phyloP scores from a whole-genome alignment of 2,888 invertebrate genomes.

The Tinea trinotella region DNA sequence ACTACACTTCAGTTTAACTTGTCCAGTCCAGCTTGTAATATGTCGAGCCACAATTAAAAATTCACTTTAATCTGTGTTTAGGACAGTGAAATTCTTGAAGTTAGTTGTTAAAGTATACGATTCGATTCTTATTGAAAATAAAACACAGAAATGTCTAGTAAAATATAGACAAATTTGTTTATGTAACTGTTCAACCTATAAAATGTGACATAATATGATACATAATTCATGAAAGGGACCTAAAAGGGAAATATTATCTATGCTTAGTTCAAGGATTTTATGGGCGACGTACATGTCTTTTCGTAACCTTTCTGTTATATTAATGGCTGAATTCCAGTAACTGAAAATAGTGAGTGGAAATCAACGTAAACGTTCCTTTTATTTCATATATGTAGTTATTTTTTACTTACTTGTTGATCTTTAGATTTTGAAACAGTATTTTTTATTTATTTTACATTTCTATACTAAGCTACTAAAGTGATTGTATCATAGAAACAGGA shows the following conservation, averaged over 20 bases:
- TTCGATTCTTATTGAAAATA: neutral
- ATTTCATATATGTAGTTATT: too few relatives aligned
- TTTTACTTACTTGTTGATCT: too few relatives aligned
- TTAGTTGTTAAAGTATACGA: slow-evolving; percentile 3
- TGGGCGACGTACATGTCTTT: neutral
- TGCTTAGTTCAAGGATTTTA: neutral
- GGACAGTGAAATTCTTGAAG: slow-evolving; percentile 12
- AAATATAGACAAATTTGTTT: neutral
- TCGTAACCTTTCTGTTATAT: neutral
- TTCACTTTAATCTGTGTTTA: slow-evolving; percentile 11
- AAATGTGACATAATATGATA: neutral
- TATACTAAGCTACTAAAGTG: too few relatives aligned
- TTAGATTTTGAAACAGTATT: too few relatives aligned
- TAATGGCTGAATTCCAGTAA: neutral
- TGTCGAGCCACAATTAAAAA: too few relatives aligned
- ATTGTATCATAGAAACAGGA: too few relatives aligned
- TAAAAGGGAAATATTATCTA: neutral
- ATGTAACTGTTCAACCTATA: neutral
- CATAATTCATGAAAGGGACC: neutral
- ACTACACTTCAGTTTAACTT: too few relatives aligned
- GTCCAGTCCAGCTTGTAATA: too few relatives aligned
- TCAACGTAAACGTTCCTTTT: too few relatives aligned
- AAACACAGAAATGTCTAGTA: neutral
- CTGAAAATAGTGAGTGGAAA: neutral
- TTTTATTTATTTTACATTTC: too few relatives aligned